Conservation (phyloP, 2,797 vertebrate genomes). For the Podargus strigoides region DNA sequence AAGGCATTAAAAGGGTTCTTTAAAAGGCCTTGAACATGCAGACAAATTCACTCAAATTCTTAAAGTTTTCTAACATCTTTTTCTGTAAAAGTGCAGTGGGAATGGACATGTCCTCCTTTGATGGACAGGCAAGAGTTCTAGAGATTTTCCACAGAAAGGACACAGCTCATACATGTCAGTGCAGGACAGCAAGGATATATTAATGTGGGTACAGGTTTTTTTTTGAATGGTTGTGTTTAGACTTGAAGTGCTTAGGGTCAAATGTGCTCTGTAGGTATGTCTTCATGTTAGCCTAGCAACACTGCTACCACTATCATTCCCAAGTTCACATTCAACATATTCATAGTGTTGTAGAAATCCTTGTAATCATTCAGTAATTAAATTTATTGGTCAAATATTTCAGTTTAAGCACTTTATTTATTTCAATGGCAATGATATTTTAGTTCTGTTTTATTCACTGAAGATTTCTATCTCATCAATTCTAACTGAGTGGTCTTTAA, state of each 20-base stretch:
- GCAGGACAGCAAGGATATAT: neutral
- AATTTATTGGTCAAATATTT: neutral
- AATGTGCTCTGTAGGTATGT: neutral
- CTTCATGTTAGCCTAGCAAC: neutral
- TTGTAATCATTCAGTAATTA: neutral
- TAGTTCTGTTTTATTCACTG: neutral
- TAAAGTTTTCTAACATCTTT: neutral
- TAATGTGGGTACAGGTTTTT: neutral
- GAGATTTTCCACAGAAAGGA: neutral
- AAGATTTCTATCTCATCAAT: neutral
- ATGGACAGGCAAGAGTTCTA: neutral
- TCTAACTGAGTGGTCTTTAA: neutral
- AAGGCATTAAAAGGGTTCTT: neutral
- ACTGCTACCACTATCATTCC: neutral
- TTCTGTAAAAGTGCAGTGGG: neutral
- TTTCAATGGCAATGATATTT: neutral
- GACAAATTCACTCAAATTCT: neutral
- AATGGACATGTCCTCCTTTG: accelerated
- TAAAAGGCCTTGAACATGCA: neutral
- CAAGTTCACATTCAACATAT: neutral
- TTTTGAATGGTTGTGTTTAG: neutral
- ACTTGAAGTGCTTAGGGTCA: neutral
- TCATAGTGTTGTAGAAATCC: neutral
- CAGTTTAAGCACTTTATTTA: neutral
- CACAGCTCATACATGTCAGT: accelerated